Conservation (phyloP, 1,140 invertebrate genomes). For the Acromyrmex heyeri region DNA sequence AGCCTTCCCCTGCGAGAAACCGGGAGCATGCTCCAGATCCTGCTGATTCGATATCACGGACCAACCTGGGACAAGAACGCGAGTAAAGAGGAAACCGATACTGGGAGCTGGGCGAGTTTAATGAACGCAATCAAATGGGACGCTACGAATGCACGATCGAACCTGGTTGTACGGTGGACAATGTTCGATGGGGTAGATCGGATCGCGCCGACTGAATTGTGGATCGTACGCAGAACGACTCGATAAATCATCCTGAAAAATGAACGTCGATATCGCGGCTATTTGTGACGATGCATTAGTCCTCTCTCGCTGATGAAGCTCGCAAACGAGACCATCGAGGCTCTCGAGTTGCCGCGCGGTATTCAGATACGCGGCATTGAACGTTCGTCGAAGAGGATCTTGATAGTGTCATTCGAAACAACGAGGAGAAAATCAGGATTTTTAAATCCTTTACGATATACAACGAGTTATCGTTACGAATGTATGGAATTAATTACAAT, state of each 20-base stretch:
- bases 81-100: constrained; percentile 64
- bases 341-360: neutral
- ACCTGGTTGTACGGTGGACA: neutral
- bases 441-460: neutral
- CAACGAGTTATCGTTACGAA: neutral
- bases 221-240: constrained; percentile 22
- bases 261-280: constrained; percentile 32
- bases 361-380: neutral
- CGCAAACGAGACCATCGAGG: neutral
- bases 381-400: neutral
- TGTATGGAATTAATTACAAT: constrained; percentile 27
- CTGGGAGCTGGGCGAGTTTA: constrained; percentile 60
- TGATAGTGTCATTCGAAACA: neutral
- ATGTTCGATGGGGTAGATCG: constrained; percentile 57
- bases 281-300: constrained; percentile 34
- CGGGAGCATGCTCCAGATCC: constrained; percentile 72
- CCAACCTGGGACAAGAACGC: constrained; percentile 25
- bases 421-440: neutral
- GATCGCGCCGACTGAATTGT: constrained; percentile 50
- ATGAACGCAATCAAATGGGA: constrained; percentile 71
- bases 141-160: constrained; percentile 32
- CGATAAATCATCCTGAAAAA: constrained; percentile 69
- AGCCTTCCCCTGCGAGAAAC: constrained; percentile 26
- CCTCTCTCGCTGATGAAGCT: neutral
- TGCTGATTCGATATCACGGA: constrained; percentile 71